Base-by-base conservation (phyloP, 2,888 invertebrate genomes). In the Temnothorax unifasciatus region DNA sequence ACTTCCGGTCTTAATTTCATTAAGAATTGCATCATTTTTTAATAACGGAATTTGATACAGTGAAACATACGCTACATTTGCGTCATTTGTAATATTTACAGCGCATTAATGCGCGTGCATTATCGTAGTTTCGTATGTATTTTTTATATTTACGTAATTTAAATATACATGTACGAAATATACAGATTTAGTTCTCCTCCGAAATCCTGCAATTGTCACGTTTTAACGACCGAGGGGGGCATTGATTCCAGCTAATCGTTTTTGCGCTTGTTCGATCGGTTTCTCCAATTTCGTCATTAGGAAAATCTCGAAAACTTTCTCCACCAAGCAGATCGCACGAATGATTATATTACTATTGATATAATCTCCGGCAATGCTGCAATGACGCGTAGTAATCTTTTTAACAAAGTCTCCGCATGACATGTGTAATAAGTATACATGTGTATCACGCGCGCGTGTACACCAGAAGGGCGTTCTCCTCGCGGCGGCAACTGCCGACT, bases 231-330 rank as follows among this genome's bases (percentile, higher is more conserved):
- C 34, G 38, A 29, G 29, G 34, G 15, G 34, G 34, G 15, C 25
- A n/a, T 76, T 73, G 81, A 81, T 88, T 88, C 82, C 64, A 86
- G 52, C 57, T 68, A 68, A 79, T 59, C 34, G 34, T 77, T 85
- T 74, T 71, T 77, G 38, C 41, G 38, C 41, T 13, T 15, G 38
- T 69, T 44, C 38, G 76, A 57, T 69, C 41, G 68, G 77, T 77
- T 77, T 77, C 77, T 68, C 77, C 54, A 85, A 76, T 68, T 54
- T 68, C 57, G 71, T 50, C 41, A 50, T 64, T 63, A 71, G 69
- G 34, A 76, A 87, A 82, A 86, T 77, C 52, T 34, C 47, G 61
- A 54, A 79, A 77, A 86, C 85, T 90, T 88, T 83, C 88, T 88
- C 86, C 41, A 4, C 38, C 52, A 6, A 75, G 29, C 25, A 47